Base-by-base conservation (phyloP, 2,797 vertebrate species). In the Rhabdomys pumilio region DNA sequence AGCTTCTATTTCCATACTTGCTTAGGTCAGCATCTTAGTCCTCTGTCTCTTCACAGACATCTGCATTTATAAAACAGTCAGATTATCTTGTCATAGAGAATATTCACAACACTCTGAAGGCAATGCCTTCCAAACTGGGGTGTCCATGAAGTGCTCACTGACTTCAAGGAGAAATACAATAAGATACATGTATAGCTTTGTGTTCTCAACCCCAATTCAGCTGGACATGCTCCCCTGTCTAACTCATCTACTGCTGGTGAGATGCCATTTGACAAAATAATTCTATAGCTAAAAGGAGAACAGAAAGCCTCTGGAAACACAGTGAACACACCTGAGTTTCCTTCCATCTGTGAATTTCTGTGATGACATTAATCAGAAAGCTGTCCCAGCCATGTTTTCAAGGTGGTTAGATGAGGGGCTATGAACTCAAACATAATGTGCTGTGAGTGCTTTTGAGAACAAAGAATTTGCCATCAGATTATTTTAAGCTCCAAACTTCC, bases 391-490 rank as follows among this genome's bases (percentile, higher is more conserved):
- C 77, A 34, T 57, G n/a, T 75, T 82, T 82, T 85, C 22, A 9
- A 67, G 41, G n/a, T 88, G 69, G 55, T 85, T 26, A 15, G 67
- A 31, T 17, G 53, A 90, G 55, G 10, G 82, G 47, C 38, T 61
- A 34, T 76, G 91, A 79, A 80, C n/a, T 61, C 22, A 22, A 92
- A 61, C 50, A 22, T 8, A 47, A 75, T 15, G 3, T 59, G 29
- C 20, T 31, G 0, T 17, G 11, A 72, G 15, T 65, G 20, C 57
- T 85, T 94, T 84, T 83, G 50, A 93, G 65, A 90, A 50, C 75
- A 89, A 34, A 87, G 95, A 65, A 79, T 34, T 93, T 72, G 44
- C 47, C 73, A 61, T 73, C 53, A 59, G 89, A 86, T 76, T 57
- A 20, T 47, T 47, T 89, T 83, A 85, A 89, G 87, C 79, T 47